A percentile compares a stretch with the other conserved stretches of the same genome.
phyloP scores from a whole-genome alignment of 1,140 invertebrate species.

The Drosophila nasuta region DNA sequence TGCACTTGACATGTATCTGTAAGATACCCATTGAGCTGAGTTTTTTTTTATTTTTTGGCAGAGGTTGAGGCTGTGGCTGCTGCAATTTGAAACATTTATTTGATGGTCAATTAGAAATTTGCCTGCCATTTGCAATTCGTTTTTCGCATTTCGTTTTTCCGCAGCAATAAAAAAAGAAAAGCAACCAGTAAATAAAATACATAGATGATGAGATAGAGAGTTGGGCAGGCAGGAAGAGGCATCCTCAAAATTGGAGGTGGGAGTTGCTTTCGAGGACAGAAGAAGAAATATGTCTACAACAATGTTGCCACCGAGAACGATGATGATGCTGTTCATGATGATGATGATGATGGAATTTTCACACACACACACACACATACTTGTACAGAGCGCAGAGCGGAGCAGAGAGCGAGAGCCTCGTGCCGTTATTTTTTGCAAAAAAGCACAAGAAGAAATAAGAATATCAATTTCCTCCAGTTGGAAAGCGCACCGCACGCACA shows the following conservation, averaged over 20 bases:
- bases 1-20: conserved; percentile 35
- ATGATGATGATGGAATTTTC: conserved; percentile 75
- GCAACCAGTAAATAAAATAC: conserved; percentile 63
- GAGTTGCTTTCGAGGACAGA: conserved; percentile 13
- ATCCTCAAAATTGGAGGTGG: conserved; percentile 1
- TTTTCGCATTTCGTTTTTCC: conserved; percentile 52
- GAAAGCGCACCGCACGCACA: conserved; percentile 53
- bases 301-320: conserved; percentile 57
- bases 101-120: conserved; percentile 80
- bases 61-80: conserved; percentile 1
- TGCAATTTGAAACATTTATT: conserved; percentile 67
- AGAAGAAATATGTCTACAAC: conserved; percentile 71
- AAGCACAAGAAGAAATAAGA: conserved; percentile 73
- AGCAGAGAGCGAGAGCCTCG: conserved; percentile 39
- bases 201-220: conserved; percentile 52
- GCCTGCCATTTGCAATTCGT: conserved; percentile 56
- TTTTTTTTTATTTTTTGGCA: not conserved
- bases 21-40: conserved; percentile 23
- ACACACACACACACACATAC: conserved; percentile 44
- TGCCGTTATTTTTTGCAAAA: conserved; percentile 57
- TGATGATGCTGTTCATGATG: conserved; percentile 53
- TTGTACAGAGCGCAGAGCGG: conserved; percentile 1
- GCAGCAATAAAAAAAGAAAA: conserved; percentile 56
- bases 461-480: conserved; percentile 76
- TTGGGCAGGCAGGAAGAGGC: conserved; percentile 42